Base-by-base conservation (phyloP, 1,140 invertebrate genomes). In the Dreissena rostriformis region DNA sequence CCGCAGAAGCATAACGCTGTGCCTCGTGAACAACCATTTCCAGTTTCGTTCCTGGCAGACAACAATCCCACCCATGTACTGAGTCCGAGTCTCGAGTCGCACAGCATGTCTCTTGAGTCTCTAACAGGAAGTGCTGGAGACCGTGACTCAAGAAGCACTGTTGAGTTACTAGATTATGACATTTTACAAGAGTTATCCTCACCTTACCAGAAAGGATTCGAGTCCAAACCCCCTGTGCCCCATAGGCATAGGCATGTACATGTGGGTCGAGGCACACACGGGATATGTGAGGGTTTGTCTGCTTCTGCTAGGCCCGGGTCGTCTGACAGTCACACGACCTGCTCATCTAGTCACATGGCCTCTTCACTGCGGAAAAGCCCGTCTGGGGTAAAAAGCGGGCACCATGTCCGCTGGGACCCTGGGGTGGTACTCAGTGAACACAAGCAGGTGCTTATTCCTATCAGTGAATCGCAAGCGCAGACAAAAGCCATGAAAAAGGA, bases 341-440 rank as follows among this genome's bases (percentile, higher is more conserved):
- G n/a, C n/a, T n/a, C n/a, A n/a, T n/a, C n/a, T n/a, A n/a, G n/a
- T n/a, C 49, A 53, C 19, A 82, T 82, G 66, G 73, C 79, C 72
- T 82, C 79, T 63, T 82, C 79, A 22, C 63, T 82, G 53, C 70
- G 79, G 29, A 82, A 82, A 39, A 82, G 79, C 39, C 79, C 79
- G 24, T 82, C 79, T 22, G 75, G 75, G 22, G 12, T 82, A 0
- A 72, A 71, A 53, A 82, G 66, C 52, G 70, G 79, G 7, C 79
- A 82, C 66, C 79, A 82, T 73, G 79, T 82, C 10, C 53, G 79
- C 65, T 82, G 79, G 79, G 79, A 68, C 10, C 79, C 79, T 53
- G 79, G 70, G 19, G 79, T 82, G 70, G 79, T 73, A 28, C 61
- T 65, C 49, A 73, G 70, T 66, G 10, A 61, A 17, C 24, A 55